Evolutionary conservation across 1,140 invertebrate species (phyloP), one percentile per base, ranked within the genome.

Genomic region (Asbolus verrucosus): DNA sequence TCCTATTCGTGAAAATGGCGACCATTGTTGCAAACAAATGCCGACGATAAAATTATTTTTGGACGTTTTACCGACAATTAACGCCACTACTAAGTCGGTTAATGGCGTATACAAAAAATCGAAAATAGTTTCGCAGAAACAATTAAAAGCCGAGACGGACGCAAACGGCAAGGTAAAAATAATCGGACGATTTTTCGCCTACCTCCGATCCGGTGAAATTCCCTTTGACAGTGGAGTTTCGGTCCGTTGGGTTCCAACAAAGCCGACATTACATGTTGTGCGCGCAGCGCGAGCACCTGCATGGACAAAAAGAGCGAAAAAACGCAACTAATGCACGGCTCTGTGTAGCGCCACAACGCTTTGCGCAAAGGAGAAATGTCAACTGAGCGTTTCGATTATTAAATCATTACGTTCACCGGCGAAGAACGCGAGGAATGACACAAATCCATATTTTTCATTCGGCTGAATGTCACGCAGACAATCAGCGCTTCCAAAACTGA

Each of bases 71-170:
- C 62, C 62, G 62, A 65, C 62, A 65, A 39, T 54, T 54, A 54
- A 54, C 46, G 11, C 46, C 24, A 54, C 46, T 54, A 54, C 46
- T 54, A 54, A 54, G 46, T 54, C 46, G 46, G 46, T 54, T 54
- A 54, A 54, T 54, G 21, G 46, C 46, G 46, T 54, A 54, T 54
- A 54, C 46, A 54, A 54, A 54, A 38, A 54, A 54, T n/a, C 46
- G 46, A 54, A 54, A 54, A 54, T 54, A 54, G 46, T 54, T 54
- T 54, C 46, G 46, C 8, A 19, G 46, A 54, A 54, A 54, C 46
- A 54, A 54, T 54, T 21, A 54, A 54, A 54, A 8, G 24, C 8
- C 3, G 24, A 27, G 24, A 27, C 24, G 3, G 24, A 27, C 24
- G 24, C 24, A n/a, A n/a, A n/a, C n/a, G 41, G 41, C 41, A 46